Percentiles rank a stretch among this genome's conserved stretches.
These are phyloP conservation scores for Empis stercorea DNA, from an alignment of 2,888 invertebrate genomes.

Conservation along the genomic window DNA sequence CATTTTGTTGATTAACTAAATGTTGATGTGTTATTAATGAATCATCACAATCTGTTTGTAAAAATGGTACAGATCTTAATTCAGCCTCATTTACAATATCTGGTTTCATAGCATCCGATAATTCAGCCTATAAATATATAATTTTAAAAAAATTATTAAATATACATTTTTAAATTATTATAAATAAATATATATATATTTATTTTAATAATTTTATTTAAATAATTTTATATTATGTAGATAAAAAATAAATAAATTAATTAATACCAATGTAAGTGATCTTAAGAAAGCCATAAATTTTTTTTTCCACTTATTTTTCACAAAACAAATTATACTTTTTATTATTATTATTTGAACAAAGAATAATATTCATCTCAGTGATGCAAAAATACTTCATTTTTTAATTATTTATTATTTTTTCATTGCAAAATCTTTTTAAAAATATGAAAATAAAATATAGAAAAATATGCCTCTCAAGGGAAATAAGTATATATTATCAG, in stretches of 20 bases:
- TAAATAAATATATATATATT: background rate
- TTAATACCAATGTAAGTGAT: background rate
- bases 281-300: background rate
- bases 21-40: constrained; percentile 17
- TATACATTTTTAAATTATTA: constrained; percentile 20
- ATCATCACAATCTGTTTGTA: constrained; percentile 20
- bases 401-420: too few relatives aligned
- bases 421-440: too few relatives aligned
- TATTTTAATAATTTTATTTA: background rate
- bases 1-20: background rate
- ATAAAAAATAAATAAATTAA: background rate
- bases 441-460: too few relatives aligned
- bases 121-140: constrained; percentile 15
- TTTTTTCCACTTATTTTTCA: background rate
- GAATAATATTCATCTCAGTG: too few relatives aligned
- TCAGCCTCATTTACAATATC: constrained; percentile 24
- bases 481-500: too few relatives aligned
- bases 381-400: too few relatives aligned
- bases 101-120: constrained; percentile 22
- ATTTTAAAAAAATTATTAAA: constrained; percentile 16
- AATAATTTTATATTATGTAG: too few relatives aligned
- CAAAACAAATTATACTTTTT: background rate
- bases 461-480: too few relatives aligned
- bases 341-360: background rate
- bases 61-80: constrained; percentile 29